phyloP scores from a whole-genome alignment of 2,113 vertebrate genomes.

The Saccopteryx leptura region DNA sequence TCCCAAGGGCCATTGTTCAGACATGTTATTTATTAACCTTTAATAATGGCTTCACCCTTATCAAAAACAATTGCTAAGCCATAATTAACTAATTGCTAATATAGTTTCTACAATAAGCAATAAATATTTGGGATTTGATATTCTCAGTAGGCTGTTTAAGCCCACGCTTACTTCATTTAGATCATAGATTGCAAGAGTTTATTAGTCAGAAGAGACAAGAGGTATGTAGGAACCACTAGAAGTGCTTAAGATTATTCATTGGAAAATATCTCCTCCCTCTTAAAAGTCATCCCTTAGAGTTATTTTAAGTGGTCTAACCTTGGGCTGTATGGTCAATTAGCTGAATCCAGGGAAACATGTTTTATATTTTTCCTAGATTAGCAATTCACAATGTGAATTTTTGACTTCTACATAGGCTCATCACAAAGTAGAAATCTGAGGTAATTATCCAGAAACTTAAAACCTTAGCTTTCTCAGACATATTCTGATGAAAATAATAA shows the following conservation, averaged over 20 bases:
- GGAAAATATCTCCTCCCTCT: neutral
- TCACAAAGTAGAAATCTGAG: neutral
- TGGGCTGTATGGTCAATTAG: neutral
- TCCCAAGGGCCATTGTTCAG: neutral
- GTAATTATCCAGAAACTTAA: slow-evolving; percentile 25
- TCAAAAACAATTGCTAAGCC: slow-evolving; percentile 24
- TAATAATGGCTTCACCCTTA: neutral
- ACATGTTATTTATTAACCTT: neutral
- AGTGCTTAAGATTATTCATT: neutral
- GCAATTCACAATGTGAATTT: neutral
- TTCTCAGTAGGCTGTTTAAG: neutral
- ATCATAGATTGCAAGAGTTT: neutral
- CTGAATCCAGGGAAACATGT: neutral
- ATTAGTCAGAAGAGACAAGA: neutral
- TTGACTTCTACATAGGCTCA: neutral
- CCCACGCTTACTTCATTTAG: neutral
- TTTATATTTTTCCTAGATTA: slow-evolving; percentile 2
- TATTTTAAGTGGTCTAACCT: neutral
- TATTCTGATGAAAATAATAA: slow-evolving; percentile 10
- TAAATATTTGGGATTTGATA: neutral
- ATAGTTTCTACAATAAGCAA: neutral
- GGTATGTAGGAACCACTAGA: neutral
- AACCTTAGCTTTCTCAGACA: neutral
- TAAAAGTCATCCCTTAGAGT: neutral
- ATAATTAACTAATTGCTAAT: slow-evolving; percentile 15